A percentile compares a stretch with the other conserved stretches of the same genome.
Conservation (phyloP, 2,888 invertebrate species). For the Tribolium freemani region DNA sequence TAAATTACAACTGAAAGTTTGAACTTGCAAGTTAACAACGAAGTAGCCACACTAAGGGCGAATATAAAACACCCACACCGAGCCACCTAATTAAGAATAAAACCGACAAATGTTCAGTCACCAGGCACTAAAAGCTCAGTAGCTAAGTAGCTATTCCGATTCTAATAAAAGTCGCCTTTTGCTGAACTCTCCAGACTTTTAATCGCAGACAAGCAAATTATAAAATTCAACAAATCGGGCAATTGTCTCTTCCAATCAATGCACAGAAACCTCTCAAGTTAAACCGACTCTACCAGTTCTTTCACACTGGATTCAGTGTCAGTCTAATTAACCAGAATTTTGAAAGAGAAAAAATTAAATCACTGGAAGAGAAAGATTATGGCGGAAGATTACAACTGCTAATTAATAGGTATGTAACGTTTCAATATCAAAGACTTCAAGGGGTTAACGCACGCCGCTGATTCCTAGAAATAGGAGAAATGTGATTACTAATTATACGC, state of each 20-base stretch:
- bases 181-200: too few species aligned
- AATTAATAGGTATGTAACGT: too few species aligned
- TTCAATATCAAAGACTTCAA: background rate
- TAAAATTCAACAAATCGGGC: too few species aligned
- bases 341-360: background rate
- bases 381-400: too few species aligned
- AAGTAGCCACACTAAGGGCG: constrained; percentile 3
- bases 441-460: constrained; percentile 14
- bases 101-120: background rate
- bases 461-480: constrained; percentile 29
- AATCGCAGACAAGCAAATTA: too few species aligned
- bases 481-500: constrained; percentile 36
- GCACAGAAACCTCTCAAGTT: background rate
- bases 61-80: background rate
- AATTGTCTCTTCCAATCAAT: background rate
- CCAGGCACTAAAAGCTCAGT: background rate
- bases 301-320: background rate
- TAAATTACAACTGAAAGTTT: constrained; percentile 3
- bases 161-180: background rate
- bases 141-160: background rate
- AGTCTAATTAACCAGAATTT: background rate
- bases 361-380: background rate
- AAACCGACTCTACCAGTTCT: background rate
- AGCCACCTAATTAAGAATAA: constrained; percentile 7
- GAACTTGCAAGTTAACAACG: constrained; percentile 19